Evolutionary conservation across 2,797 vertebrate species (phyloP), one percentile per base, ranked within the genome.

Genomic region (Microctenopoma stevenorrisi): DNA sequence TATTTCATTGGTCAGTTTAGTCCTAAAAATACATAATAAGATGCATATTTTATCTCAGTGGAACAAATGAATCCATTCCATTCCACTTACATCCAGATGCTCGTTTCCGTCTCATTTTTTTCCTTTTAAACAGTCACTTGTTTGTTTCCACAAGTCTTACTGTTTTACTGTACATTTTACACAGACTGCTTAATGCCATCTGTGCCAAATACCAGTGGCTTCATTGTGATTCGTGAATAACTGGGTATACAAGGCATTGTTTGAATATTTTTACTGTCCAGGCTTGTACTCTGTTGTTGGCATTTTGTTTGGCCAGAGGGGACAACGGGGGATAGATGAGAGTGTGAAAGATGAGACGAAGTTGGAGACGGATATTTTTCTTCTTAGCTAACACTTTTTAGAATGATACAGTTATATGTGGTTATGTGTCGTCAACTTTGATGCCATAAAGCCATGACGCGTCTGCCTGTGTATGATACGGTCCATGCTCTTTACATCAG

Each of bases 61-160:
- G 72, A 72, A 68, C 82, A 63, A 53, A 42, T 4, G 15, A 78
- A 62, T 70, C 22, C 38, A 56, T 63, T 22, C 33, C 3, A 73
- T 62, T 81, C 64, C 46, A 13, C 2, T 40, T 38, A 48, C 56
- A 38, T 54, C 33, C 18, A 12, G 33, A 65, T 18, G 25, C 64
- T 54, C 57, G 26, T 72, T 11, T 35, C 7, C 28, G 33, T 59
- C 13, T 50, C 59, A 69, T 58, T 61, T 22, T 30, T 48, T 75
- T 38, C 50, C 28, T 64, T 7, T 33, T 33, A 33, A 63, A 88
- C 82, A 86, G 6, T 68, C 26, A 0, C n/a, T 76, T 59, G 7
- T 63, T 84, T 86, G 78, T 83, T 66, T 60, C 66, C 63, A 60
- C 35, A 25, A 30, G 53, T 81, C 76, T 76, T 42, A 22, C 55